Percentiles rank a stretch among this genome's conserved stretches.
Evolutionary conservation across 2,888 invertebrate genomes (phyloP).

Genomic region (Sinelater perroti): DNA sequence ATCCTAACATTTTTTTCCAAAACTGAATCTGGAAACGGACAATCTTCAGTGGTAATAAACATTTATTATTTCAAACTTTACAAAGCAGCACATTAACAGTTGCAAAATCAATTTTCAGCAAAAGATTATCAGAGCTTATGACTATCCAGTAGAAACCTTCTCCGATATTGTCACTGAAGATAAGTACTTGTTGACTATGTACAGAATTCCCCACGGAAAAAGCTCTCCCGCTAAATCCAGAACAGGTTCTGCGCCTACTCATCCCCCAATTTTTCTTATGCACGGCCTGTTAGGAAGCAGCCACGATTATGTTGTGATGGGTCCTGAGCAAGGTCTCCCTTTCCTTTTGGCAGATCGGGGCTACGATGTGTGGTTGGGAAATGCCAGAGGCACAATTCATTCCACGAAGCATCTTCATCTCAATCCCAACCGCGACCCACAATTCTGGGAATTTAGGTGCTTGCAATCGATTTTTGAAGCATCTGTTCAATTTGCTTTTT

Average conservation of each 20-base stretch:
- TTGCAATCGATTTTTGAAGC: neutral
- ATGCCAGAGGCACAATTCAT: constrained; percentile 68
- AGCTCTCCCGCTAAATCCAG: constrained; percentile 56
- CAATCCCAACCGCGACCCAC: constrained; percentile 51
- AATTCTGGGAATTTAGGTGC: constrained; percentile 60
- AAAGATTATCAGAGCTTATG: no score
- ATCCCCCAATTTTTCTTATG: constrained; percentile 71
- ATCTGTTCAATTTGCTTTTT: neutral
- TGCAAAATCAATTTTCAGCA: no score
- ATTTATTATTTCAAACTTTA: no score
- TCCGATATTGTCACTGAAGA: constrained; percentile 58
- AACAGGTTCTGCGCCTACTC: constrained; percentile 33
- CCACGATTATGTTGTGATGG: constrained; percentile 76
- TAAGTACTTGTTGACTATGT: constrained; percentile 59
- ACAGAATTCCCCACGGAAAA: constrained; percentile 56
- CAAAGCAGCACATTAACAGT: no score
- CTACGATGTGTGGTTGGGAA: constrained; percentile 70
- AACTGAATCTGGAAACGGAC: no score
- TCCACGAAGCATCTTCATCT: constrained; percentile 60
- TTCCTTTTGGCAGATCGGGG: constrained; percentile 60
- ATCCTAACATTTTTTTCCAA: no score
- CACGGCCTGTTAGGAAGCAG: constrained; percentile 80
- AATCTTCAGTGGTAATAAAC: no score
- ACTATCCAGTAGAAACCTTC: constrained; percentile 58
- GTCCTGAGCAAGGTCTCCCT: constrained; percentile 66